Evolutionary conservation across 2,888 invertebrate genomes (phyloP).

Genomic region (Meiosimyza decipiens): DNA sequence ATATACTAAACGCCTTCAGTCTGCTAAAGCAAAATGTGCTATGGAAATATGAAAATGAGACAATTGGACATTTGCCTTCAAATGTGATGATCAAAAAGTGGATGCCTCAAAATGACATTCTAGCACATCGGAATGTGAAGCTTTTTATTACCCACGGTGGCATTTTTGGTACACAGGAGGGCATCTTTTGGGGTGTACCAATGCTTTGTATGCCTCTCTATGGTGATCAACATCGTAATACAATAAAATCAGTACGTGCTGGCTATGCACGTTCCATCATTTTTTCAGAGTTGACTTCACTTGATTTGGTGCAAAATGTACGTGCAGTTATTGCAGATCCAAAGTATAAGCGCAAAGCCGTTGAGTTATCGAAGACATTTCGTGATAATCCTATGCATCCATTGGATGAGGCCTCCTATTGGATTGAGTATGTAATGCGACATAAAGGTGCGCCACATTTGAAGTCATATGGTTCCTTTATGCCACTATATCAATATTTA

Average conservation of each 20-base stretch:
- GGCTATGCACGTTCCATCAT: conserved; percentile 64
- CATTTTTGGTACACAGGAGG: conserved; percentile 67
- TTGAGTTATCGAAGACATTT: conserved; percentile 68
- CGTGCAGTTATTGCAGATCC: conserved; percentile 63
- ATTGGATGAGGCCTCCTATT: conserved; percentile 71
- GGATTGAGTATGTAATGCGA: conserved; percentile 72
- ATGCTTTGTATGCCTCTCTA: conserved; percentile 67
- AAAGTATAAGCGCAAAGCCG: conserved; percentile 63
- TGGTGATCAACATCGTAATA: conserved; percentile 67
- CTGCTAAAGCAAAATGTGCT: conserved; percentile 68
- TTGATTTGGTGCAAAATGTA: conserved; percentile 60
- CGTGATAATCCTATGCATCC: conserved; percentile 71
- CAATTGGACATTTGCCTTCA: conserved; percentile 61
- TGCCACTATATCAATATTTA: conserved; percentile 65
- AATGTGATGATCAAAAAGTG: conserved; percentile 69
- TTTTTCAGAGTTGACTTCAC: conserved; percentile 61
- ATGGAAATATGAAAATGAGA: conserved; percentile 69
- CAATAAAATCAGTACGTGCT: conserved; percentile 60
- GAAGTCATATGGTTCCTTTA: conserved; percentile 63
- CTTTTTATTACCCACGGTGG: conserved; percentile 68
- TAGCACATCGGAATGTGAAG: conserved; percentile 66
- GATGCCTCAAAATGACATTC: conserved; percentile 70
- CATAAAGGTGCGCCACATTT: conserved; percentile 65
- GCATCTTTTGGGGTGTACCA: conserved; percentile 66
- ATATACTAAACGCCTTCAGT: conserved; percentile 66